Evolutionary conservation across 2,888 invertebrate genomes (phyloP).

Genomic region (Scrobipalpa atriplicella): DNA sequence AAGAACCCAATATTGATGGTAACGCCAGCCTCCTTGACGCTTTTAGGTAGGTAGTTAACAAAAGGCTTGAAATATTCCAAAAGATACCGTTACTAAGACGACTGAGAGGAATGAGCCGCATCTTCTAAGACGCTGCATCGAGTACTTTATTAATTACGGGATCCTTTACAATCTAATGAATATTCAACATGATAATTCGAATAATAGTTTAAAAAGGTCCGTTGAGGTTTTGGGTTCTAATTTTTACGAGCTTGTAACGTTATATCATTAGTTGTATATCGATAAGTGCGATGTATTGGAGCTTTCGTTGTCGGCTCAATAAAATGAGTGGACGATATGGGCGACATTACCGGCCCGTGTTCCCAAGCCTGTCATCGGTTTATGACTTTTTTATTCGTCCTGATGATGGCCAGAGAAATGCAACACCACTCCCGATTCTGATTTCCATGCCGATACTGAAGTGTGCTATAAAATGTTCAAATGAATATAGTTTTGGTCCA

Average conservation of each 20-base stretch:
- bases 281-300: slow-evolving; percentile 70
- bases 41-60: slow-evolving; percentile 51
- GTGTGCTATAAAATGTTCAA: slow-evolving; percentile 60
- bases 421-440: slow-evolving; percentile 72
- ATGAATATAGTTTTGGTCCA: slow-evolving; percentile 58
- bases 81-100: slow-evolving; percentile 53
- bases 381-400: slow-evolving; percentile 79
- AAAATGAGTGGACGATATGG: slow-evolving; percentile 68
- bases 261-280: slow-evolving; percentile 63
- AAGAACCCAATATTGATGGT: slow-evolving; percentile 48
- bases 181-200: slow-evolving; percentile 62
- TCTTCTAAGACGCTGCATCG: slow-evolving; percentile 51
- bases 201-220: slow-evolving; percentile 47
- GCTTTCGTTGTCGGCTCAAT: slow-evolving; percentile 68
- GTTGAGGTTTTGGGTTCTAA: slow-evolving; percentile 59
- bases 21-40: slow-evolving; percentile 45
- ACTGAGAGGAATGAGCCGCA: slow-evolving; percentile 50
- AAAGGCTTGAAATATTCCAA: slow-evolving; percentile 52
- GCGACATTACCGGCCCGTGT: slow-evolving; percentile 69
- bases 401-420: slow-evolving; percentile 73
- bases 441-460: slow-evolving; percentile 67
- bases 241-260: slow-evolving; percentile 75
- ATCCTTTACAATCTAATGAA: slow-evolving; percentile 66
- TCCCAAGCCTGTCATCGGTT: slow-evolving; percentile 78
- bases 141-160: slow-evolving; percentile 65